Evolutionary conservation across 2,797 vertebrate species (phyloP), one percentile per base, ranked within the genome.

Genomic region (Lycodopsis pacificus): DNA sequence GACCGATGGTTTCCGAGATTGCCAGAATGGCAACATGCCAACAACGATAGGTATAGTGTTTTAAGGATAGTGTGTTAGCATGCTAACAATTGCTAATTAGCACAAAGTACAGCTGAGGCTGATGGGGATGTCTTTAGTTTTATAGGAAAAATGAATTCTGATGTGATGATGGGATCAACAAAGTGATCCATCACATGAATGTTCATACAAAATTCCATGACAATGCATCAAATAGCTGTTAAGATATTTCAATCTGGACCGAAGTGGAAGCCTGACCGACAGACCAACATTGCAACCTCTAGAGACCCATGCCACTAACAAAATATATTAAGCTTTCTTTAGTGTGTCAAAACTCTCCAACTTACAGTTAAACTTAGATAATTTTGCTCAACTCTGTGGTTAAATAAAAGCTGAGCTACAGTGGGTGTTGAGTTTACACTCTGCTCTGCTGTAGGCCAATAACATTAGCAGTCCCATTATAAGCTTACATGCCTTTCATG

Each of bases 371-470:
- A 79, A 82, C 57, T 63, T 5, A 69, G 17, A 76, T 32, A 44
- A 54, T 78, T 62, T 77, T 75, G 54, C 68, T 80, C 40, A 56
- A 38, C 36, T 54, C 40, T 57, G 66, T 74, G 71, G 76, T 80
- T 61, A 67, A 86, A 85, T 86, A 69, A 82, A 79, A 65, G 58
- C 71, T 73, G 42, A 64, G 36, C 49, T 77, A 66, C 68, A 68
- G 59, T 49, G 79, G 65, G 80, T 79, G 65, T 73, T 57, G 73
- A 75, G 72, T 81, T 83, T 70, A 78, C 48, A 54, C 73, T 54
- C 57, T n/a, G 14, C 81, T 85, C 65, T 46, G 76, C 78, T 84
- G 77, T 73, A 85, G 73, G 40, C 75, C 76, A 67, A 44, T 83
- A 78, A 87, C 86, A 70, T 42, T 75, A 46, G 54, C 73, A 70